These are phyloP conservation scores for Seira ritae DNA, from an alignment of 2,888 invertebrate species.

Conservation along the genomic window DNA sequence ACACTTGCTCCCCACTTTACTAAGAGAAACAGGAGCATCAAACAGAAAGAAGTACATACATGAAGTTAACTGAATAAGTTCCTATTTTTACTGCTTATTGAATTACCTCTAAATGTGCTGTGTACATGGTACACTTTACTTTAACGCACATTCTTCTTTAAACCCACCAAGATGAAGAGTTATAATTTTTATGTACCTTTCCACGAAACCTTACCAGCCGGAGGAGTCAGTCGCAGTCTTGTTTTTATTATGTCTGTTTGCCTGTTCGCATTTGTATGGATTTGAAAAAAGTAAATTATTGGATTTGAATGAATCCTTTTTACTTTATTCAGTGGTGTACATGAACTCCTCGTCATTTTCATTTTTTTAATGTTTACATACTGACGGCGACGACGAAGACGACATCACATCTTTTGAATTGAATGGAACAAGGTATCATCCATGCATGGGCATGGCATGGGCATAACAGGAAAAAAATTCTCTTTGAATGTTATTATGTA, in stretches of 20 bases:
- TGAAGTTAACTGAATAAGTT: slow-evolving; percentile 25
- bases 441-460: slow-evolving; percentile 2
- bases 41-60: slow-evolving; percentile 6
- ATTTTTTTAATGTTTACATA: slow-evolving; percentile 47
- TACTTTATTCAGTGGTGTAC: neutral
- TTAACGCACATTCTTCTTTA: slow-evolving; percentile 43
- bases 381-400: slow-evolving; percentile 19
- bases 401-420: slow-evolving; percentile 34
- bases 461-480: slow-evolving; percentile 3
- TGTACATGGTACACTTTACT: slow-evolving; percentile 53
- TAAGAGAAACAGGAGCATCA: slow-evolving; percentile 1
- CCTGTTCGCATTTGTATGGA: neutral
- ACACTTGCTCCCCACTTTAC: neutral
- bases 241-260: neutral
- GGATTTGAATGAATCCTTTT: slow-evolving; percentile 10
- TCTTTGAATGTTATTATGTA: neutral
- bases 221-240: no score
- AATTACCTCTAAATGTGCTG: slow-evolving; percentile 56
- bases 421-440: slow-evolving; percentile 2
- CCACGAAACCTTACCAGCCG: neutral
- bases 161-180: slow-evolving; percentile 46
- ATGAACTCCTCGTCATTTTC: slow-evolving; percentile 24
- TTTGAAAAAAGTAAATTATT: neutral
- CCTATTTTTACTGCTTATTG: slow-evolving; percentile 56
- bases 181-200: slow-evolving; percentile 17